phyloP scores from a whole-genome alignment of 2,113 vertebrate species.

The Acrocephalus kingi region DNA sequence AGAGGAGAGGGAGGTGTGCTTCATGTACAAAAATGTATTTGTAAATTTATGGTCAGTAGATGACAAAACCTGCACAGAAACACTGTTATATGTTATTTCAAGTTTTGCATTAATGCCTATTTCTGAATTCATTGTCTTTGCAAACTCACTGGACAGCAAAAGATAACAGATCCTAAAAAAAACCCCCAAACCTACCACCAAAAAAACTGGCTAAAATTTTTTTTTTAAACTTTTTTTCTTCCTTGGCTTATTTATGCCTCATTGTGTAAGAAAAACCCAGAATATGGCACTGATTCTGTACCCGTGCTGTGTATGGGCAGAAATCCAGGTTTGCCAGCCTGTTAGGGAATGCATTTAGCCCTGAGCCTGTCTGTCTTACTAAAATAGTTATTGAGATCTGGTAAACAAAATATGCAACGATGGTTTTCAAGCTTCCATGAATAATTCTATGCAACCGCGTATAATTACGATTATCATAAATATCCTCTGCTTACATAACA shows the following conservation, averaged over 20 bases:
- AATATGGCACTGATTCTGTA: neutral
- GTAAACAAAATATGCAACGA: neutral
- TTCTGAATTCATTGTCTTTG: neutral
- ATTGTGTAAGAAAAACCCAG: neutral
- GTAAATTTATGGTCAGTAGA: neutral
- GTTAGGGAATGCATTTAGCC: neutral
- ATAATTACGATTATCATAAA: neutral
- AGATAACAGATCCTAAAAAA: neutral
- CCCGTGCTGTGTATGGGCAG: neutral
- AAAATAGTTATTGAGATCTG: neutral
- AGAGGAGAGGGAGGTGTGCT: neutral
- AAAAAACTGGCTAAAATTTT: neutral
- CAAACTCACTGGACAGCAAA: neutral
- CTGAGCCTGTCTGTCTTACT: neutral
- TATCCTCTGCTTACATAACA: neutral
- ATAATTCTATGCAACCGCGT: neutral
- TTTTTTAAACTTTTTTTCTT: neutral
- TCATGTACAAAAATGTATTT: neutral
- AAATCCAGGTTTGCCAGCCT: neutral
- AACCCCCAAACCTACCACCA: accelerated
- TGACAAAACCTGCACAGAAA: neutral
- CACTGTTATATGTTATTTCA: neutral
- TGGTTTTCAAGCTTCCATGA: neutral
- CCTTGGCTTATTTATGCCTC: neutral
- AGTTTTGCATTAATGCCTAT: neutral